These are phyloP conservation scores for Orthosia gracilis DNA, from an alignment of 2,888 invertebrate genomes.

Conservation along the genomic window DNA sequence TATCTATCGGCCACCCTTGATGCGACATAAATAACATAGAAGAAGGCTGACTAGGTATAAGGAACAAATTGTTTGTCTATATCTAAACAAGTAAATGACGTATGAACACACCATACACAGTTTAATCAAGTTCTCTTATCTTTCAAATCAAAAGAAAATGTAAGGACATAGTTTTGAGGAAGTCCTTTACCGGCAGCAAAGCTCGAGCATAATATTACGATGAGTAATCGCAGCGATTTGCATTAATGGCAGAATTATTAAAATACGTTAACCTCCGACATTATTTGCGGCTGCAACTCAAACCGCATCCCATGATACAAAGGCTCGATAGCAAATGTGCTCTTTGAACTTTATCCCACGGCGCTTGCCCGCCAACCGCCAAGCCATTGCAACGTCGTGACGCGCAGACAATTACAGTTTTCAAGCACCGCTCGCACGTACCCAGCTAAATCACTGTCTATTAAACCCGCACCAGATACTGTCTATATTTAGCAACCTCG, in stretches of 20 bases:
- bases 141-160: slow-evolving; percentile 42
- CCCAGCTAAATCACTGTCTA: slow-evolving; percentile 77
- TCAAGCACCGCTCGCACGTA: slow-evolving; percentile 75
- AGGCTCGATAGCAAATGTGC: slow-evolving; percentile 76
- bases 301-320: slow-evolving; percentile 74
- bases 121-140: slow-evolving; percentile 27
- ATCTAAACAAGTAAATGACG: background rate
- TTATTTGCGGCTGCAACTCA: slow-evolving; percentile 70
- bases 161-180: slow-evolving; percentile 44
- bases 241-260: slow-evolving; percentile 71
- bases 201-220: slow-evolving; percentile 57
- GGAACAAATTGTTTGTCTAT: background rate
- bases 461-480: slow-evolving; percentile 66
- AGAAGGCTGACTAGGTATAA: background rate
- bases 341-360: slow-evolving; percentile 84
- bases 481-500: slow-evolving; percentile 68
- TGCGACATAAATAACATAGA: background rate
- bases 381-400: slow-evolving; percentile 77
- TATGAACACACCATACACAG: background rate
- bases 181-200: slow-evolving; percentile 28
- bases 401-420: slow-evolving; percentile 81
- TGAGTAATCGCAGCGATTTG: slow-evolving; percentile 69
- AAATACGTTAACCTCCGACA: slow-evolving; percentile 71
- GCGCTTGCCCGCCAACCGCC: slow-evolving; percentile 66
- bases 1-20: no score